A percentile compares a stretch with the other conserved stretches of the same genome.
These are phyloP conservation scores for Haplochromis vanheusdeni DNA, from an alignment of 2,113 vertebrate genomes.

Conservation along the genomic window DNA sequence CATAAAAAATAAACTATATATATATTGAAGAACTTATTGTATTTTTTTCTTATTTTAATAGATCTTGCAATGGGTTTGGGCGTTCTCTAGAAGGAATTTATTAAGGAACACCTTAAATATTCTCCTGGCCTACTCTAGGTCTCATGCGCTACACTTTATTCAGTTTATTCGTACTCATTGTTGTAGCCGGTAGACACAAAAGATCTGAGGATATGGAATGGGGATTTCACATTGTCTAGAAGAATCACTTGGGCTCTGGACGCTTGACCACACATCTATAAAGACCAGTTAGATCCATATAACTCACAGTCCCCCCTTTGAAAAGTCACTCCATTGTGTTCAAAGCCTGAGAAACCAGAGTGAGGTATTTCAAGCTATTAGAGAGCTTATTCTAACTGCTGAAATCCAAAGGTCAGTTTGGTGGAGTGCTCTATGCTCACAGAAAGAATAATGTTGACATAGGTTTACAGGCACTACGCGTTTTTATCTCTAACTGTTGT, in stretches of 20 bases:
- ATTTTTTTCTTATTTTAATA: neutral
- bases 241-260: constrained; percentile 45
- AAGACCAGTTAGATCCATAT: constrained; percentile 50
- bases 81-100: neutral
- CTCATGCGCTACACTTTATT: neutral
- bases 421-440: neutral
- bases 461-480: neutral
- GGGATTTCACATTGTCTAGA: constrained; percentile 43
- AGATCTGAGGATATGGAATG: constrained; percentile 35
- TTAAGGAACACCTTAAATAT: neutral
- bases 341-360: constrained; percentile 38
- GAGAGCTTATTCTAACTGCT: constrained; percentile 19
- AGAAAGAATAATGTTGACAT: neutral
- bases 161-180: neutral
- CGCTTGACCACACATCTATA: constrained; percentile 61
- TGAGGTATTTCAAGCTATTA: constrained; percentile 34
- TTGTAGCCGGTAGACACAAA: constrained; percentile 24
- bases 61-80: neutral
- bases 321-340: constrained; percentile 52
- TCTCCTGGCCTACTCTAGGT: neutral
- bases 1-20: neutral
- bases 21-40: neutral
- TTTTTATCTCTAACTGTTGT: neutral
- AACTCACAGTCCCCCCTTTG: constrained; percentile 49
- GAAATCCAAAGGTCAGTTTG: constrained; percentile 27